phyloP scores from a whole-genome alignment of 2,797 vertebrate species.

The Xenopus petersii region DNA sequence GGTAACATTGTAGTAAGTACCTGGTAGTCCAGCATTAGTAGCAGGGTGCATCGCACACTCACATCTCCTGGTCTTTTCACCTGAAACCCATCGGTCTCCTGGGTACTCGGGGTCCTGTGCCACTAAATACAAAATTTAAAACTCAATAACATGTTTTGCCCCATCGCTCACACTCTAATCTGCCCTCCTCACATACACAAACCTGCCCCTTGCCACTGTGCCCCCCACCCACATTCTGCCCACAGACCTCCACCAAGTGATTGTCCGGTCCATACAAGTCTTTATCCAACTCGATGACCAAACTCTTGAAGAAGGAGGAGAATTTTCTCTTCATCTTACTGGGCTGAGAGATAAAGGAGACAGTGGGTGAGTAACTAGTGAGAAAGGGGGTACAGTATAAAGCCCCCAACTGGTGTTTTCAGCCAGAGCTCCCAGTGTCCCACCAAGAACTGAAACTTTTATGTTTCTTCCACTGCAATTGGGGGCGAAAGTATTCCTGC shows the following conservation, averaged over 20 bases:
- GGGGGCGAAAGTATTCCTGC: too few relatives aligned
- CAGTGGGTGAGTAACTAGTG: background rate
- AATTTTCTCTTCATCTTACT: conserved; percentile 94
- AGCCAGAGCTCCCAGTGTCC: too few relatives aligned
- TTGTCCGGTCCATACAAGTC: conserved; percentile 98
- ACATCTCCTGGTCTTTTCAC: conserved; percentile 95
- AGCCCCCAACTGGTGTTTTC: too few relatives aligned
- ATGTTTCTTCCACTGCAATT: too few relatives aligned
- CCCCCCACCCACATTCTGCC: background rate
- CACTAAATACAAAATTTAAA: conserved; percentile 67
- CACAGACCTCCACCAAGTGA: conserved; percentile 76
- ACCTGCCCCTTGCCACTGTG: too few relatives aligned
- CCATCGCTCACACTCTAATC: too few relatives aligned
- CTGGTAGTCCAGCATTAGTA: conserved; percentile 48
- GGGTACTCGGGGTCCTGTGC: conserved; percentile 95
- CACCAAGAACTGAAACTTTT: too few relatives aligned
- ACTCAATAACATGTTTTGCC: too few relatives aligned
- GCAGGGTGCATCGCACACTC: conserved; percentile 91
- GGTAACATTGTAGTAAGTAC: too few relatives aligned
- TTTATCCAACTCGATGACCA: conserved; percentile 98
- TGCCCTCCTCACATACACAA: too few relatives aligned
- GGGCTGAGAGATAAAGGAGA: conserved; percentile 63
- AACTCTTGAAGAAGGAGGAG: conserved; percentile 97
- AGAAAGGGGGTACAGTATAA: too few relatives aligned
- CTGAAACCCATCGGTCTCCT: conserved; percentile 97